Evolutionary conservation across 2,797 vertebrate species (phyloP).

Genomic region (Lepilemur ruficaudatus): DNA sequence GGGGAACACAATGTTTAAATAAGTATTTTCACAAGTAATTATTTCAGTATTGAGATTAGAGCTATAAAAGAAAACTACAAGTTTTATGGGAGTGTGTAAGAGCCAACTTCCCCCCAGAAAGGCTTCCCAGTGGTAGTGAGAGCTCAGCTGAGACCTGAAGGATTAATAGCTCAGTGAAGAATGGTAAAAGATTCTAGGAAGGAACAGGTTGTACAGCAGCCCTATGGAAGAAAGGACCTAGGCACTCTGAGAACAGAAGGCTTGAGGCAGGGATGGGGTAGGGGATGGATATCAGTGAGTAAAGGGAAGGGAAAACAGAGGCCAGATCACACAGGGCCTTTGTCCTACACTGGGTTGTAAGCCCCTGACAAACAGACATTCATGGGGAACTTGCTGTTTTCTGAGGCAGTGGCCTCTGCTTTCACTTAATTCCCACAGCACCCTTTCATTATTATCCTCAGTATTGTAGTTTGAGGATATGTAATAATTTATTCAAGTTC

Average conservation of each 20-base stretch:
- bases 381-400: not conserved
- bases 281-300: not conserved
- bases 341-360: fast-evolving
- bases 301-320: not conserved
- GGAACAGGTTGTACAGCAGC: no score
- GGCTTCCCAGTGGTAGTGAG: not conserved
- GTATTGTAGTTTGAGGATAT: not conserved
- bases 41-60: not conserved
- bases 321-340: not conserved
- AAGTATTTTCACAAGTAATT: not conserved
- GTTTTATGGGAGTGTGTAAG: not conserved
- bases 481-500: not conserved
- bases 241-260: not conserved
- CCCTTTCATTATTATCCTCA: not conserved
- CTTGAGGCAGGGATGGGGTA: no score
- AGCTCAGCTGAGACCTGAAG: not conserved
- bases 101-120: not conserved
- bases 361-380: not conserved
- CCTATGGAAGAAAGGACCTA: not conserved
- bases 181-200: not conserved
- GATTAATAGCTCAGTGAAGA: not conserved
- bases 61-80: not conserved
- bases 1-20: not conserved
- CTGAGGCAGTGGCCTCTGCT: not conserved
- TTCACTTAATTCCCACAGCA: not conserved